Conservation (phyloP, 2,113 vertebrate genomes). For the Sorex araneus region DNA sequence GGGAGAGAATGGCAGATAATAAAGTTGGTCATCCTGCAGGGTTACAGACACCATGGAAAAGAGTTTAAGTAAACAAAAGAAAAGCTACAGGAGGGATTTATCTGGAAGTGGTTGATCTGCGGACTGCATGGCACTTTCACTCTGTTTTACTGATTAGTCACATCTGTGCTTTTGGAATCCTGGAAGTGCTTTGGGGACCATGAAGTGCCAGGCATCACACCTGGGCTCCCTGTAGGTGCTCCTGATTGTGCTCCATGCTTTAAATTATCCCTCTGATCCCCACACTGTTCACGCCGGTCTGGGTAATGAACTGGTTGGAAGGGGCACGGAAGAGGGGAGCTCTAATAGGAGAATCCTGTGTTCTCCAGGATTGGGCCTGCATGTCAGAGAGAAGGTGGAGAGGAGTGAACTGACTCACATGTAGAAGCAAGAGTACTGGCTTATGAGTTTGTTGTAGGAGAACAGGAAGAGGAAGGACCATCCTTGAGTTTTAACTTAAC, state of each 20-base stretch:
- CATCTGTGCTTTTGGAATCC: too few species aligned
- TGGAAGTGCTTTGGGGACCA: too few species aligned
- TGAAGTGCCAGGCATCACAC: too few species aligned
- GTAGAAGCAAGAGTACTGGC: background rate
- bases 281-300: background rate
- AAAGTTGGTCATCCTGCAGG: background rate
- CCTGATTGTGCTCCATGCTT: too few species aligned
- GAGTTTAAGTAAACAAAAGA: too few species aligned
- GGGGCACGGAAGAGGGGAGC: background rate
- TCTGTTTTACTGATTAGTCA: background rate
- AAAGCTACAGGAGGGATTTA: background rate
- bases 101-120: background rate
- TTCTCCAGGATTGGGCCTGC: background rate
- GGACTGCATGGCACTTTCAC: background rate
- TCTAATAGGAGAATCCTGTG: background rate
- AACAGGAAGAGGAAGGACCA: background rate
- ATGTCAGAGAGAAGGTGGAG: background rate
- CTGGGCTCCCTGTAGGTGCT: too few species aligned
- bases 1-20: background rate
- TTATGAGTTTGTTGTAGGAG: background rate
- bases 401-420: background rate
- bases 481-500: background rate
- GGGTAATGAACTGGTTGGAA: background rate
- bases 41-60: background rate
- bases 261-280: background rate